Evolutionary conservation across 2,113 vertebrate genomes (phyloP), one percentile per base, ranked within the genome.

Genomic region (Vulpes vulpes): DNA sequence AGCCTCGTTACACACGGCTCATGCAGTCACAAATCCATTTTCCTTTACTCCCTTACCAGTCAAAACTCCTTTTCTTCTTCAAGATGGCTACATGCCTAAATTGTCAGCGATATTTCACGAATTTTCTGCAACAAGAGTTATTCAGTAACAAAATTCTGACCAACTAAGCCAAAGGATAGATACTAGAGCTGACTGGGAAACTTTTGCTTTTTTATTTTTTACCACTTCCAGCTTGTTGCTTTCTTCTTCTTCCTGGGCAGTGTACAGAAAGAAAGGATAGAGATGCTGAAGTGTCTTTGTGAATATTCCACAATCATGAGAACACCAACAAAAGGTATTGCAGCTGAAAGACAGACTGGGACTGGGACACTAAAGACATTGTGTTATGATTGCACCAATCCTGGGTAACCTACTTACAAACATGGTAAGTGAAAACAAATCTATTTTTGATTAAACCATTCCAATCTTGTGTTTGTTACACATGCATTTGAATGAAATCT

Each of bases 341-440:
- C 6, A 88, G 8, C 16, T 71, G 49, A 55, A 62, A 82, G 17
- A 53, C 0, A 43, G 25, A 23, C 51, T 16, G 12, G 6, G 15
- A 51, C 2, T 3, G 7, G n/a, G 10, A 20, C 0, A 6, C 64
- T 73, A 14, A 73, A 80, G 15, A 53, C 10, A 55, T 8, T 1
- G 5, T n/a, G 23, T 11, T 89, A 23, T 4, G 30, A 57, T 19
- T 71, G 4, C 0, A 4, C 2, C 8, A 35, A n/a, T 0, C 5
- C 35, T 91, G 27, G 9, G 3, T 55, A 16, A 55, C 35, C 16
- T 69, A 38, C 9, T 55, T 62, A 65, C 11, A 53, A 57, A 35
- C 4, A 6, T n/a, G 0, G 17, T 27, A 53, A 51, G 15, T 93
- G 4, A 85, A 94, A 92, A 91, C 12, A 57, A 83, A 30, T 9